A percentile compares a stretch with the other conserved stretches of the same genome.
These are phyloP conservation scores for Potamilus streckersoni DNA, from an alignment of 1,140 invertebrate species.

Conservation along the genomic window DNA sequence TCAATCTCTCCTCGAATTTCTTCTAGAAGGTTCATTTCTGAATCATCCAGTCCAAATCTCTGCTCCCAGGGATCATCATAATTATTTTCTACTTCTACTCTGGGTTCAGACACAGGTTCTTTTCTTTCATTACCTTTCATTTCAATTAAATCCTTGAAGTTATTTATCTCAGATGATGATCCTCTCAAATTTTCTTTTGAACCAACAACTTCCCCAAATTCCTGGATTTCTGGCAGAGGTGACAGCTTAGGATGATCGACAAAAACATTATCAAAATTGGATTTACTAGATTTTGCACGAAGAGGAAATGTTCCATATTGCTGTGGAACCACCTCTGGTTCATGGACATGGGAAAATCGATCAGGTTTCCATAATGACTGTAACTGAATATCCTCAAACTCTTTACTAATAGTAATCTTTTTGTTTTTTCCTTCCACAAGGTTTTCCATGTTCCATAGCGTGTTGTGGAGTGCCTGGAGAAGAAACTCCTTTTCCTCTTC, in stretches of 20 bases:
- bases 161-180: no score
- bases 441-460: constrained; percentile 59
- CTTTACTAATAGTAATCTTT: constrained; percentile 34
- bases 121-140: constrained; percentile 1
- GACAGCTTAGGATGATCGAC: no score
- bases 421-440: constrained; percentile 16
- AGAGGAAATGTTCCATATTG: constrained; percentile 57
- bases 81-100: constrained; percentile 2
- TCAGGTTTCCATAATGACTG: constrained; percentile 44
- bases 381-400: constrained; percentile 57
- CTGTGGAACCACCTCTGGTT: constrained; percentile 23
- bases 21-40: constrained; percentile 31
- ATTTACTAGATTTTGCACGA: constrained; percentile 36
- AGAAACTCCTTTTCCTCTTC: constrained; percentile 61
- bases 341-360: constrained; percentile 46
- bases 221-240: no score
- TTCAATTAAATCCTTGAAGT: neutral
- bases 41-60: constrained; percentile 26
- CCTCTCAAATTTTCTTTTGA: no score
- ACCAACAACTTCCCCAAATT: no score
- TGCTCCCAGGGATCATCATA: constrained; percentile 31
- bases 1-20: constrained; percentile 37
- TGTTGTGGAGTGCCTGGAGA: constrained; percentile 58
- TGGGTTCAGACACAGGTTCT: no score
- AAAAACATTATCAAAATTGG: constrained; percentile 36